Evolutionary conservation across 2,797 vertebrate genomes (phyloP).

Genomic region (Phalanger gymnotis): DNA sequence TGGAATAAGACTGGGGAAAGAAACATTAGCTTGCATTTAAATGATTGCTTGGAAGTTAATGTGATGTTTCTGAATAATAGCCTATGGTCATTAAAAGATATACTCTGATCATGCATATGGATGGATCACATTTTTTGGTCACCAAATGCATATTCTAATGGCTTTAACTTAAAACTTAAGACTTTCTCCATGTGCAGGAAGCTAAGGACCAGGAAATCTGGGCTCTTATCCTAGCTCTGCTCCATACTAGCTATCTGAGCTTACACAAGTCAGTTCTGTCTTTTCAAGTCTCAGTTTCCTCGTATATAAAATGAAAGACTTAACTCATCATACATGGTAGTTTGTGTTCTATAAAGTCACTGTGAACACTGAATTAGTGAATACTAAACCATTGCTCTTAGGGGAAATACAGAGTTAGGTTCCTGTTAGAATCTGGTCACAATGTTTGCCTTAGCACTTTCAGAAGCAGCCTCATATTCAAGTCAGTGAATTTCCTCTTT

Average conservation of each 20-base stretch:
- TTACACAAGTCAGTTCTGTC: not conserved
- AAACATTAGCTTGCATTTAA: constrained; percentile 13
- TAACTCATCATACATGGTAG: not conserved
- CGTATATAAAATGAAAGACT: not conserved
- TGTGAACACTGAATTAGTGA: not conserved
- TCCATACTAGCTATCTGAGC: not conserved
- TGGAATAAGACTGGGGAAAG: not conserved
- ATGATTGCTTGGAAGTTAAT: not conserved
- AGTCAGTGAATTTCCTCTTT: not conserved
- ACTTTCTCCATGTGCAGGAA: not conserved
- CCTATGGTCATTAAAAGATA: not conserved
- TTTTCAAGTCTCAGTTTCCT: not conserved
- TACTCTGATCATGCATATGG: not conserved
- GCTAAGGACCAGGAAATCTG: not conserved
- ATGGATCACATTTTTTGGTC: constrained; percentile 2
- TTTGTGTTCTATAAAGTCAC: not conserved
- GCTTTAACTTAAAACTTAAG: not conserved
- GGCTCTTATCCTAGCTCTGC: not conserved
- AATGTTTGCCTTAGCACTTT: not conserved
- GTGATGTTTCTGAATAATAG: constrained; percentile 37
- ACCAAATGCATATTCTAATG: not conserved
- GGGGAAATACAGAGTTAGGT: not conserved
- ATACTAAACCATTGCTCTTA: not conserved
- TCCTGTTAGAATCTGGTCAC: not conserved
- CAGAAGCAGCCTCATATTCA: not conserved